A percentile compares a stretch with the other conserved stretches of the same genome.
phyloP scores from a whole-genome alignment of 2,113 vertebrate genomes.

The Tyrannus savana region DNA sequence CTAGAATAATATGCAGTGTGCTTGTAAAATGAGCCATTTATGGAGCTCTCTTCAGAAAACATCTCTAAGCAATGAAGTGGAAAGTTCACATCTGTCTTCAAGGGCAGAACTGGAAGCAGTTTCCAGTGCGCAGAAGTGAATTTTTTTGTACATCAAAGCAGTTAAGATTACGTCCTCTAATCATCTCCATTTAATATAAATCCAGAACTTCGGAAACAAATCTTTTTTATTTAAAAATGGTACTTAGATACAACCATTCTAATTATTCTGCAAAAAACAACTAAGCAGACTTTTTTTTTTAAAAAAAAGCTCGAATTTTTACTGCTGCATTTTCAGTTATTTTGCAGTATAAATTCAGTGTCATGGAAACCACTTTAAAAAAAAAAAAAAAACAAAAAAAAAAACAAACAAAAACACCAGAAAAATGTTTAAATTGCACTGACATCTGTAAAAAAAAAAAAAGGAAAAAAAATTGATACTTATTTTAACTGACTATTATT shows the following conservation, averaged over 20 bases:
- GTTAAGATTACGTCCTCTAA: neutral
- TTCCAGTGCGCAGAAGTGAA: neutral
- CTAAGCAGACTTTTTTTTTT: neutral
- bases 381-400: too few relatives aligned
- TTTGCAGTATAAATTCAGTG: neutral
- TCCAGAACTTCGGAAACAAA: neutral
- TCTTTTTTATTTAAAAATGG: neutral
- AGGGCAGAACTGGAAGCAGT: constrained; percentile 36
- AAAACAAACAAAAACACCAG: neutral
- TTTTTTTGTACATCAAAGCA: neutral
- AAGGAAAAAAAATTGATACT: neutral
- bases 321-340: neutral
- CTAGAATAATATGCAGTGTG: neutral
- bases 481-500: neutral
- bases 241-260: neutral
- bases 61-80: constrained; percentile 34
- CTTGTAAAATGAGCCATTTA: constrained; percentile 45
- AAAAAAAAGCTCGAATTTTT: neutral
- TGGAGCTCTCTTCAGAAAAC: neutral
- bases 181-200: neutral
- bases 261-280: neutral
- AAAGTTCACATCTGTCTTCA: constrained; percentile 66
- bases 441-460: neutral
- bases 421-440: neutral
- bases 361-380: neutral